Evolutionary conservation across 30 jellyfish, hydroid and myxozoan genomes (phyloP), one percentile per base, ranked within the genome.

Genomic region (Aurelia aurita): DNA sequence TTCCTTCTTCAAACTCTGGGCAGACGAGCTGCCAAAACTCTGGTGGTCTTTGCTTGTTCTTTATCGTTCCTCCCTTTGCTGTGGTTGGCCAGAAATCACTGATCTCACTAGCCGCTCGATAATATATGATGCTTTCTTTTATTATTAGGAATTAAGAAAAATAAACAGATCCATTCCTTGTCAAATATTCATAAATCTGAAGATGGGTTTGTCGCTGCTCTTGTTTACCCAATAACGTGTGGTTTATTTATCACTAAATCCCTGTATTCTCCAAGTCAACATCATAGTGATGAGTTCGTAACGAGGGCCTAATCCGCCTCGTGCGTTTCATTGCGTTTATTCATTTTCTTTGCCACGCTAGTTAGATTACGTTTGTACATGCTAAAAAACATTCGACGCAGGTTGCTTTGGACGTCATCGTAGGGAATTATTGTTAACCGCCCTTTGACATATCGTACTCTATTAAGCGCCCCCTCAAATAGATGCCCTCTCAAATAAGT

Each of bases 181-280:
- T 26, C 88, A 77, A 77, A 77, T 55, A 77, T 59, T 27, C 79
- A 60, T 51, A 43, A 59, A 25, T 19, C 78, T 60, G 60, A 35
- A 61, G 46, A 61, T 72, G 71, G 66, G 79, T 77, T 77, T 77
- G 44, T 31, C 79, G 51, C 23, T 8, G 70, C 34, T 58, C 31
- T 22, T 80, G 82, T 80, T 80, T 80, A 46, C 82, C 44, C n/a
- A 4, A 39, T 29, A 64, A 64, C 90, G 35, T 80, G 90, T 80
- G 90, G 75, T 53, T 47, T 80, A 45, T 80, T 78, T 67, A 58
- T 64, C 72, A 22, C 75, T 54, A 34, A 80, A 80, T 80, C 90
- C 82, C 20, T 6, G 51, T 58, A 16, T 68, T 6, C 51, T 63
- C 79, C 27, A 18, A 15, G 69, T 39, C 79, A 58, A 35, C 57